A percentile compares a stretch with the other conserved stretches of the same genome.
Conservation (phyloP, 2,797 vertebrate species). For the Rhincodon typus region DNA sequence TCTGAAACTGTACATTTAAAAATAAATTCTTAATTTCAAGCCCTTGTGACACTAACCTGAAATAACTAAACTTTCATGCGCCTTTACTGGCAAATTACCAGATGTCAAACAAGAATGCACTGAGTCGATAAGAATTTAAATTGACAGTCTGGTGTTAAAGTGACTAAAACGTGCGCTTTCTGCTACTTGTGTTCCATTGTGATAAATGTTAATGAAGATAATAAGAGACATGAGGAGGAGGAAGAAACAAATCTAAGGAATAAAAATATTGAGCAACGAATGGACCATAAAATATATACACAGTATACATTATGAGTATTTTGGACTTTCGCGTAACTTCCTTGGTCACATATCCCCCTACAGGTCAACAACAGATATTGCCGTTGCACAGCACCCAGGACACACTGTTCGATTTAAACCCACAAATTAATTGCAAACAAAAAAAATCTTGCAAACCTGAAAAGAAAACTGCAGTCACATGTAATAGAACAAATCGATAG, state of each 20-base stretch:
- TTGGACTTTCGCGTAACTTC: neutral
- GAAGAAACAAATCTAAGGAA: neutral
- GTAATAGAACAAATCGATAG: neutral
- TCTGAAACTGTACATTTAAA: neutral
- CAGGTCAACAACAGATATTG: slow-evolving; percentile 16
- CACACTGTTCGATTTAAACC: neutral
- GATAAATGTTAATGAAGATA: neutral
- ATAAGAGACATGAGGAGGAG: neutral
- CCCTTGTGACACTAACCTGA: neutral
- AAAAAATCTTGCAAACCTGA: neutral
- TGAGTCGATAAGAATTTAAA: neutral
- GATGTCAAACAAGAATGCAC: neutral
- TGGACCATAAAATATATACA: neutral
- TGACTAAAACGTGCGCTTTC: neutral
- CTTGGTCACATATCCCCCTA: slow-evolving; percentile 32
- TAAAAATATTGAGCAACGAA: neutral
- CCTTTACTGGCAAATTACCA: neutral
- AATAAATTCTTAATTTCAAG: neutral
- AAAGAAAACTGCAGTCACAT: neutral
- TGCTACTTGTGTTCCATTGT: neutral
- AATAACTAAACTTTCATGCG: neutral
- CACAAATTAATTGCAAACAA: neutral
- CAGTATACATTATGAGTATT: too few relatives aligned
- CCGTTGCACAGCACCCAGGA: neutral
- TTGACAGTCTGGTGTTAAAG: neutral